Evolutionary conservation across 2,113 vertebrate genomes (phyloP), one percentile per base, ranked within the genome.

Genomic region (Apaloderma vittatum): DNA sequence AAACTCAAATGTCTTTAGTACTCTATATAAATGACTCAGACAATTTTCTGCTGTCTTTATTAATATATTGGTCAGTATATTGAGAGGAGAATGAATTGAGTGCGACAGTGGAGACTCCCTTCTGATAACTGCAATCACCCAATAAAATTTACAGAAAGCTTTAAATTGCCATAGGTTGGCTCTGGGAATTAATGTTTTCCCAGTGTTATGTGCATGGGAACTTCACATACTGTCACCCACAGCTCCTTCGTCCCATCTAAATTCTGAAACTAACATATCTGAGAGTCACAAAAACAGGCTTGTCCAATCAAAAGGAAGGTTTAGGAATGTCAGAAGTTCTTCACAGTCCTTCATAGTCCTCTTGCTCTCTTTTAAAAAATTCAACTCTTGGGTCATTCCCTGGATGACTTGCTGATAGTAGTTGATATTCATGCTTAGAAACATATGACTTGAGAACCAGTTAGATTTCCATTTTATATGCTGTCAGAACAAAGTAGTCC

Each of bases 201-300:
- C 18, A 23, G 32, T 22, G 4, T 2, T 1, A 1, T 4, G 4
- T 45, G 8, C 30, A 13, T 36, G 5, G 14, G 8, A 58, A 40
- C 7, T 71, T 14, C 27, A 29, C 18, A 1, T 51, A 11, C 30
- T 30, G 20, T 18, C 6, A 59, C 18, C 9, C 26, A 30, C 0
- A 84, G 17, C 2, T 76, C 20, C 22, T 81, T 49, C 36, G 34
- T 14, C 8, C 6, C 11, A 3, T 26, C 4, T 17, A 34, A 88
- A 59, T 36, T 49, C 23, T 78, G 54, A 73, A 68, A 34, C 2
- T 3, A 43, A 12, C 8, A 26, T 3, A 16, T 3, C 23, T 32
- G 3, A 66, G 10, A 74, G 24, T 49, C 7, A 8, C 21, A n/a
- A 72, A 67, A 76, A 52, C 1, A 1, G 4, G 4, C 2, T 77